Conservation (phyloP, 2,113 vertebrate species). For the Cercocebus atys region DNA sequence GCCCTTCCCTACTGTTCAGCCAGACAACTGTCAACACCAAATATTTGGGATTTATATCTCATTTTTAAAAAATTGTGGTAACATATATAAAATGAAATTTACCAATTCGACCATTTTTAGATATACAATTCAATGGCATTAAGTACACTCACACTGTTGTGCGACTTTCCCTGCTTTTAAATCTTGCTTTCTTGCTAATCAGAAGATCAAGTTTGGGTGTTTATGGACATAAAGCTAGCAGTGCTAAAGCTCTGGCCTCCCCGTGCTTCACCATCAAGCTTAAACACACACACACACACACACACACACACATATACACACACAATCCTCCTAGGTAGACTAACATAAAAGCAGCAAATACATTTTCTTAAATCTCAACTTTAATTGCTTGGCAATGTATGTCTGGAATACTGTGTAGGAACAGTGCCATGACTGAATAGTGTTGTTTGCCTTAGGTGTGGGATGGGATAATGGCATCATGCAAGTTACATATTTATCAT, state of each 20-base stretch:
- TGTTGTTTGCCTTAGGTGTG: background rate
- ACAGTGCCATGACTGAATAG: background rate
- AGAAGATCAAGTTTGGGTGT: background rate
- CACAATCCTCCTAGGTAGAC: background rate
- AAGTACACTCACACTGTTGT: background rate
- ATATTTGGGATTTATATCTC: background rate
- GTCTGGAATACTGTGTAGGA: background rate
- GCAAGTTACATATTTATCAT: background rate
- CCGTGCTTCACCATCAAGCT: background rate
- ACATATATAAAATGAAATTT: background rate
- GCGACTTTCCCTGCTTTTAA: background rate
- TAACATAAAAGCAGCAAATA: background rate
- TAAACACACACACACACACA: background rate
- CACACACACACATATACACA: background rate
- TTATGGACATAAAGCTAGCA: background rate
- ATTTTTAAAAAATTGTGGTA: background rate
- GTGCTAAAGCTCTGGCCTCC: background rate
- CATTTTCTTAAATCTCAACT: constrained; percentile 4
- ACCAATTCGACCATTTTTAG: background rate
- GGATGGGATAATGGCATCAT: background rate
- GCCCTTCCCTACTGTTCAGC: background rate
- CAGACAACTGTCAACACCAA: background rate
- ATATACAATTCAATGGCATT: background rate
- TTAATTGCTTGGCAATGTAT: background rate
- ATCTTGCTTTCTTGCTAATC: constrained; percentile 3